phyloP scores from a whole-genome alignment of 2,113 vertebrate genomes.

The Engystomops pustulosus region DNA sequence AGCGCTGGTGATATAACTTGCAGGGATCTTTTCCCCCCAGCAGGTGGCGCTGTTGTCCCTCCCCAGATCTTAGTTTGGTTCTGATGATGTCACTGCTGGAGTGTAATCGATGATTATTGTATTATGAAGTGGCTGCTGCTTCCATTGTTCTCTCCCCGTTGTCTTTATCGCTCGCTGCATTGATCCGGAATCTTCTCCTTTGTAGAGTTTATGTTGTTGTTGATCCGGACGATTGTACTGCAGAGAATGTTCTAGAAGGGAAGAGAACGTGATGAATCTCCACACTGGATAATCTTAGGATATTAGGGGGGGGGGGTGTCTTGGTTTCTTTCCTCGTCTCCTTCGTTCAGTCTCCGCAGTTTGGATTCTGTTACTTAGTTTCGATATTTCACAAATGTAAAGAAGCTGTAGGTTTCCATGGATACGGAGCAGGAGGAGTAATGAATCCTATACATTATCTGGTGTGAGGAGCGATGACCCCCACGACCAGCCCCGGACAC shows the following conservation, averaged over 20 bases:
- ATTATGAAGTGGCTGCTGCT: neutral
- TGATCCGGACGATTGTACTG: neutral
- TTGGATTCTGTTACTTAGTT: too few relatives aligned
- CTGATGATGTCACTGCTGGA: neutral
- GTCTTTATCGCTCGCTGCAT: neutral
- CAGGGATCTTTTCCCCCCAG: neutral
- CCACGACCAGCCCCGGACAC: neutral
- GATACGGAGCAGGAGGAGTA: neutral
- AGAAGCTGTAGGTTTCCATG: conserved; percentile 7
- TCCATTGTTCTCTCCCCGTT: neutral
- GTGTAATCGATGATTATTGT: neutral
- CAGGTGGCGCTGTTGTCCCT: neutral
- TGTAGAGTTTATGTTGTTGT: neutral
- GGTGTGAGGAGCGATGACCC: neutral
- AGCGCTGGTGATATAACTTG: too few relatives aligned
- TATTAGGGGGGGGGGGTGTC: too few relatives aligned
- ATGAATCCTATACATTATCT: conserved; percentile 43
- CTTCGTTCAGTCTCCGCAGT: too few relatives aligned
- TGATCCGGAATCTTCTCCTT: neutral
- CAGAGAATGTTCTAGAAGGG: neutral
- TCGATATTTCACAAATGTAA: too few relatives aligned
- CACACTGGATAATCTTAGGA: too few relatives aligned
- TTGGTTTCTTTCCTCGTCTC: too few relatives aligned
- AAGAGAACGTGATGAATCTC: neutral
- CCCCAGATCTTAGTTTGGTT: neutral